phyloP scores from a whole-genome alignment of 2,888 invertebrate genomes.

The Gnatocerus cornutus region DNA sequence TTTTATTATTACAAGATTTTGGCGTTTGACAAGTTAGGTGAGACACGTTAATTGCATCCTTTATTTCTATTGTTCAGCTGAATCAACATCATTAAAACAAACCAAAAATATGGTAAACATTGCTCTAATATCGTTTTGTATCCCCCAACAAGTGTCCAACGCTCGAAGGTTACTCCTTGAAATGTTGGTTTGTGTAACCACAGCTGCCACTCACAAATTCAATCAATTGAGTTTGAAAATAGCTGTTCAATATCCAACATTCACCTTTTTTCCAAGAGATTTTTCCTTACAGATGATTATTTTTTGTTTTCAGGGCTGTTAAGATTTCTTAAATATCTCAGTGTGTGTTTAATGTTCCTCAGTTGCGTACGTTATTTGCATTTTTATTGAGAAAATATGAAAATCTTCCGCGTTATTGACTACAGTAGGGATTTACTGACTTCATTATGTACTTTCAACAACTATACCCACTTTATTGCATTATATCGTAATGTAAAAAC shows the following conservation, averaged over 20 bases:
- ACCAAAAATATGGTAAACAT: constrained; percentile 24
- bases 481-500: constrained; percentile 45
- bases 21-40: no score
- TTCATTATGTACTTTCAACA: constrained; percentile 48
- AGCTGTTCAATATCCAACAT: constrained; percentile 21
- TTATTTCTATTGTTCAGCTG: constrained; percentile 15
- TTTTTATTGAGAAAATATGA: constrained; percentile 52
- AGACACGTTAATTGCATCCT: not conserved
- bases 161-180: constrained; percentile 24
- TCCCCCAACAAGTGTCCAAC: constrained; percentile 39
- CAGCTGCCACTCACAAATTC: constrained; percentile 43
- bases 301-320: constrained; percentile 44
- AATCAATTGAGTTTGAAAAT: constrained; percentile 40
- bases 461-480: constrained; percentile 46
- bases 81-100: constrained; percentile 26
- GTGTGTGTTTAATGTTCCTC: constrained; percentile 53
- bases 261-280: constrained; percentile 2
- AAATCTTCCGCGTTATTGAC: constrained; percentile 50
- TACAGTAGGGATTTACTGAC: constrained; percentile 47
- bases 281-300: constrained; percentile 30
- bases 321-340: constrained; percentile 49
- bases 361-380: constrained; percentile 51
- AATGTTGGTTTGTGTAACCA: constrained; percentile 30
- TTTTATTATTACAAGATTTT: no score
- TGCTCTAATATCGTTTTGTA: constrained; percentile 19